Percentiles rank a stretch among this genome's conserved stretches.
Conservation (phyloP, 2,888 invertebrate genomes). For the Caenorhabditis auriculariae region DNA sequence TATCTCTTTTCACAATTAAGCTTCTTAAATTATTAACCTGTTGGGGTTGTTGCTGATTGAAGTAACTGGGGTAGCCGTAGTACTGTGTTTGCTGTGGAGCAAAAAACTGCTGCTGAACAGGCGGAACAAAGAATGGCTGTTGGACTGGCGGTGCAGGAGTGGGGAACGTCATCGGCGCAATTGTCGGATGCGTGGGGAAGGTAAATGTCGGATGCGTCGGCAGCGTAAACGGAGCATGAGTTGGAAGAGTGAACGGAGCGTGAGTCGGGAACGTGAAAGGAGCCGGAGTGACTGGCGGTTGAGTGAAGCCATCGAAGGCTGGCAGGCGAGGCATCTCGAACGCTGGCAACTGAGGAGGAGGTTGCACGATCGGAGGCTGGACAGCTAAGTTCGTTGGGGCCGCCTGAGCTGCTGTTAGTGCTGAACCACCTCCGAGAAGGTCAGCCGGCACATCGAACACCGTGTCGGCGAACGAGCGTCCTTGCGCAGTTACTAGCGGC, state of each 20-base stretch:
- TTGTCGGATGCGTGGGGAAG: slow-evolving; percentile 31
- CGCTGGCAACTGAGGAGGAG: slow-evolving; percentile 4
- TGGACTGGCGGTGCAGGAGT: slow-evolving; percentile 2
- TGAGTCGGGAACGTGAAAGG: no score
- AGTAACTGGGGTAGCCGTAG: no score
- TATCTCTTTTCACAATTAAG: no score
- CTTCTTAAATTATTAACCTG: no score
- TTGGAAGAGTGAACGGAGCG: slow-evolving; percentile 33
- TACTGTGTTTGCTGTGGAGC: no score
- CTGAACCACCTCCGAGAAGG: slow-evolving; percentile 19
- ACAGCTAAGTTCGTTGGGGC: slow-evolving; percentile 18
- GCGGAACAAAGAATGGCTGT: slow-evolving; percentile 20
- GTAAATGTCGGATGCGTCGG: slow-evolving; percentile 30
- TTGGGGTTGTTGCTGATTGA: no score
- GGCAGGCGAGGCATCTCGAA: neutral
- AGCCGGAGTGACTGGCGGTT: slow-evolving; percentile 11
- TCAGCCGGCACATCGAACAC: slow-evolving; percentile 30
- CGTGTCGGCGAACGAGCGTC: no score
- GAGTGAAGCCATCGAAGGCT: no score
- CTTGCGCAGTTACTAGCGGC: no score
- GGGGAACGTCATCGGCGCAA: slow-evolving; percentile 22
- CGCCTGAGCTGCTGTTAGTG: slow-evolving; percentile 21
- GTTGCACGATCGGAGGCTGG: slow-evolving; percentile 10
- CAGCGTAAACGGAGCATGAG: slow-evolving; percentile 27
- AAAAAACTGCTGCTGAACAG: no score